Conservation (phyloP, 2,888 invertebrate species). For the Dasypogon diadema region DNA sequence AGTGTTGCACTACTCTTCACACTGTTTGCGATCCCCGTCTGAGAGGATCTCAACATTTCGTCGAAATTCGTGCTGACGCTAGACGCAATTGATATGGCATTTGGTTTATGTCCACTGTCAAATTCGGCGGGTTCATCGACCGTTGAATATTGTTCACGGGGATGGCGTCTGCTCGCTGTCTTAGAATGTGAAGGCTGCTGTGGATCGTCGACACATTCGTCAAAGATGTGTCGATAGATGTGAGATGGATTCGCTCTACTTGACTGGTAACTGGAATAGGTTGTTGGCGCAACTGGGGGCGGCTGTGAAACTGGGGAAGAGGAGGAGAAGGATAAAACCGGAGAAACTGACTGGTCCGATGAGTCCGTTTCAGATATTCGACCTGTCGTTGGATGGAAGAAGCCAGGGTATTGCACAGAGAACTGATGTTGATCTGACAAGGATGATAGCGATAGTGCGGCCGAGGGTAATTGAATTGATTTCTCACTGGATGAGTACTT, state of each 20-base stretch:
- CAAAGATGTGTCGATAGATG: conserved; percentile 9
- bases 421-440: conserved; percentile 31
- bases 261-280: neutral
- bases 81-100: conserved; percentile 25
- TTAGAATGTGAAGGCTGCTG: neutral
- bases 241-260: conserved; percentile 18
- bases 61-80: conserved; percentile 41
- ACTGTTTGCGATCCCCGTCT: conserved; percentile 3
- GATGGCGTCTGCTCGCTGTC: neutral
- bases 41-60: conserved; percentile 53
- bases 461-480: conserved; percentile 33
- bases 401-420: conserved; percentile 14
- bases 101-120: neutral
- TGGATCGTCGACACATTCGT: conserved; percentile 20
- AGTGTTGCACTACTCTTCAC: neutral
- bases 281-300: neutral
- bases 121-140: conserved; percentile 29
- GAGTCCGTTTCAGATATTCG: conserved; percentile 47
- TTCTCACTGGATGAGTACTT: conserved; percentile 44
- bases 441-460: conserved; percentile 42
- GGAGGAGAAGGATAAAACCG: conserved; percentile 22
- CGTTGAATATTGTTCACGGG: conserved; percentile 4
- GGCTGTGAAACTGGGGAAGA: conserved; percentile 3
- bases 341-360: conserved; percentile 43
- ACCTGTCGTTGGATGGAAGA: conserved; percentile 30